Conservation (phyloP, 2,797 vertebrate species). For the Xyrichtys novacula region DNA sequence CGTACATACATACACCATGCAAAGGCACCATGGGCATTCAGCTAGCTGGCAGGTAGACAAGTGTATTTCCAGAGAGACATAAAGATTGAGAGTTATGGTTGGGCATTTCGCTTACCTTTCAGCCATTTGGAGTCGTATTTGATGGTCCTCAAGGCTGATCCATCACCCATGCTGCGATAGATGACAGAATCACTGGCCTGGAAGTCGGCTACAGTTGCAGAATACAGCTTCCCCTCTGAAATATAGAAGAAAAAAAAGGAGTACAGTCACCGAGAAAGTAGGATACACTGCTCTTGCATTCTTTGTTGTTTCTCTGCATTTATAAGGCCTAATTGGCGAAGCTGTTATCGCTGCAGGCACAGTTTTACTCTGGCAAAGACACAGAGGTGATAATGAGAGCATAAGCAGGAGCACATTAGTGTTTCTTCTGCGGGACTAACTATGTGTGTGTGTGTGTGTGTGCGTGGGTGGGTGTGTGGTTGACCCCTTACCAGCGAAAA, state of each 20-base stretch:
- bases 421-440: conserved; percentile 44
- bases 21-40: conserved; percentile 38
- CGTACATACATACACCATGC: conserved; percentile 33
- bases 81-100: conserved; percentile 26
- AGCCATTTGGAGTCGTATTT: conserved; percentile 99
- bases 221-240: conserved; percentile 97
- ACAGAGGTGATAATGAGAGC: conserved; percentile 75
- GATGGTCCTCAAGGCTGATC: conserved; percentile 97
- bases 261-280: conserved; percentile 38
- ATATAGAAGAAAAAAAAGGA: conserved; percentile 59
- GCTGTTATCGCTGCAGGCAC: conserved; percentile 66
- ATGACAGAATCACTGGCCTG: conserved; percentile 98
- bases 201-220: conserved; percentile 98
- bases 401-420: conserved; percentile 65
- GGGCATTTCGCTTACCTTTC: conserved; percentile 89
- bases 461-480: conserved; percentile 41
- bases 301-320: conserved; percentile 49
- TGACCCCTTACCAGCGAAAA: conserved; percentile 94
- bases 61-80: conserved; percentile 20
- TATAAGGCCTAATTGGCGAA: conserved; percentile 68
- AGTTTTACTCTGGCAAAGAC: conserved; percentile 66
- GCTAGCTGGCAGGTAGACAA: conserved; percentile 48
- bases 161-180: conserved; percentile 98
- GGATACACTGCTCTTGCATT: conserved; percentile 19
- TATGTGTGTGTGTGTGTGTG: conserved; percentile 16